These are phyloP conservation scores for Daktulosphaira vitifoliae DNA, from an alignment of 1,140 invertebrate species.

Conservation along the genomic window DNA sequence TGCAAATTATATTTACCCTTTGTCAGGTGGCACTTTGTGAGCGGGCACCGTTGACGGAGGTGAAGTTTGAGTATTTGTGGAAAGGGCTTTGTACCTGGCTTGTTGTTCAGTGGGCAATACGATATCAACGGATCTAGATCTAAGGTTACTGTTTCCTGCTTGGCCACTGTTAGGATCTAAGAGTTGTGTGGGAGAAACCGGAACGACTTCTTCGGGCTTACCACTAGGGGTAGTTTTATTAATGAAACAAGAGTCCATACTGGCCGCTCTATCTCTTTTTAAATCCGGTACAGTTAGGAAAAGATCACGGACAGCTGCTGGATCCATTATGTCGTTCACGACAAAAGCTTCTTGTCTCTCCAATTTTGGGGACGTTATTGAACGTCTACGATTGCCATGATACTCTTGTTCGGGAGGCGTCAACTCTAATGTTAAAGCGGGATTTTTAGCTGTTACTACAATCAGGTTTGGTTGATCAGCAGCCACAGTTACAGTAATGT, in stretches of 20 bases:
- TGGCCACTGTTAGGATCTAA: conserved; percentile 38
- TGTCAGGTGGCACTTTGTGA: conserved; percentile 18
- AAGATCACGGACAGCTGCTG: conserved; percentile 56
- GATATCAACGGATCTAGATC: conserved; percentile 85
- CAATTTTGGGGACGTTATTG: conserved; percentile 49
- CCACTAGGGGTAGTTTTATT: conserved; percentile 58
- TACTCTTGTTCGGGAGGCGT: conserved; percentile 40
- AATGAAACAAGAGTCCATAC: conserved; percentile 71
- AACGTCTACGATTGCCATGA: conserved; percentile 42
- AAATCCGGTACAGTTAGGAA: conserved; percentile 72
- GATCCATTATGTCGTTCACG: conserved; percentile 41
- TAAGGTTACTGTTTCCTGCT: conserved; percentile 49
- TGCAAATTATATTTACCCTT: too few species aligned
- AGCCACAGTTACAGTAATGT: conserved; percentile 27
- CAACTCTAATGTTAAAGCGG: conserved; percentile 25
- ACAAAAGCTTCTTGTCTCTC: conserved; percentile 72
- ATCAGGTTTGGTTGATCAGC: conserved; percentile 13
- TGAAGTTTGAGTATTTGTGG: conserved; percentile 36
- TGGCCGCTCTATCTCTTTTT: conserved; percentile 69
- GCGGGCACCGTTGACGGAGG: not conserved
- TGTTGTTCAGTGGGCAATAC: conserved; percentile 78
- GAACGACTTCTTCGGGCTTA: conserved; percentile 57
- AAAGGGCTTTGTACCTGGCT: conserved; percentile 68
- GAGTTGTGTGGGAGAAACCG: conserved; percentile 54
- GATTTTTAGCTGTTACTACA: conserved; percentile 33